Percentiles rank a stretch among this genome's conserved stretches.
These are phyloP conservation scores for Sciaenops ocellatus DNA, from an alignment of 2,797 vertebrate genomes.

Conservation along the genomic window DNA sequence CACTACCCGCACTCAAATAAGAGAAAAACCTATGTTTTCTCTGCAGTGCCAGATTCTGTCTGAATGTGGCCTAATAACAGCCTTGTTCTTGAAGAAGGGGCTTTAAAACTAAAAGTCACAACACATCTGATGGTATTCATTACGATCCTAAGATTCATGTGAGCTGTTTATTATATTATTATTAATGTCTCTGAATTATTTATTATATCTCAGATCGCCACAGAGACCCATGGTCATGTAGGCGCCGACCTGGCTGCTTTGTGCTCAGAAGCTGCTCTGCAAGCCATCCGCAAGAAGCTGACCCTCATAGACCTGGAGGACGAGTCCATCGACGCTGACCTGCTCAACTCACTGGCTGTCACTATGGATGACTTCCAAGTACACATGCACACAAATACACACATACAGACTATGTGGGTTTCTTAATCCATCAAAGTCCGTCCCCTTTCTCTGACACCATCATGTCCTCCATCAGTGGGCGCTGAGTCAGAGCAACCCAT, in stretches of 20 bases:
- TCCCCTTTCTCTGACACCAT: conserved; percentile 4
- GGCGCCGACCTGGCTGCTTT: conserved; percentile 95
- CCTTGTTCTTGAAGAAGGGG: background rate
- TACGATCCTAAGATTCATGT: background rate
- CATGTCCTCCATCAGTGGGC: conserved; percentile 87
- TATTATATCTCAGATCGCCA: conserved; percentile 87
- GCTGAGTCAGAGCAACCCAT: conserved; percentile 96
- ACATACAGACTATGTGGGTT: background rate
- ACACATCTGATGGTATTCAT: background rate
- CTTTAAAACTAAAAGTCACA: background rate
- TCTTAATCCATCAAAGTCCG: background rate
- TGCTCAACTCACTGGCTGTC: conserved; percentile 95
- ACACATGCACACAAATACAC: background rate
- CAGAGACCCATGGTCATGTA: conserved; percentile 95
- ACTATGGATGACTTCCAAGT: conserved; percentile 99
- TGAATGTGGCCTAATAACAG: too few species aligned
- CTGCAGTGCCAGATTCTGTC: too few species aligned
- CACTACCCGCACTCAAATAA: too few species aligned
- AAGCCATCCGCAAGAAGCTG: conserved; percentile 97
- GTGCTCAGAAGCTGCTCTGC: conserved; percentile 96
- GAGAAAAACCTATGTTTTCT: too few species aligned
- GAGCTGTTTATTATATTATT: background rate
- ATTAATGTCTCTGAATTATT: background rate
- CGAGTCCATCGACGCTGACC: conserved; percentile 95
- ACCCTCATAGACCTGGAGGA: conserved; percentile 96